These are phyloP conservation scores for Salvelinus fontinalis DNA, from an alignment of 2,113 vertebrate species.

Conservation along the genomic window DNA sequence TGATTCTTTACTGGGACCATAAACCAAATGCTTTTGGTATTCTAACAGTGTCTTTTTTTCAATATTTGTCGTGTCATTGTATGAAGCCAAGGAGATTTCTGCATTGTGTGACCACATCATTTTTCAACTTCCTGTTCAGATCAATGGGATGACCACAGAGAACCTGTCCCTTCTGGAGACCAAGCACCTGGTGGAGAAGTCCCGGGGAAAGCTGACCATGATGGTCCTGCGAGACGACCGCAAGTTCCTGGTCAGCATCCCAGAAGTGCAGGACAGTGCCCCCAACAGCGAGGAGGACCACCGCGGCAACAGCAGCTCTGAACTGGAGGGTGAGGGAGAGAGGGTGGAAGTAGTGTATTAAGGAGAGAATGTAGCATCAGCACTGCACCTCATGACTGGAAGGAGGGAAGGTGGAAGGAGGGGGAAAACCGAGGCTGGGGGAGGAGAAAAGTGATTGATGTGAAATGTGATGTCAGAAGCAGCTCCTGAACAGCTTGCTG, in stretches of 20 bases:
- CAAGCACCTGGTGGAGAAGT: conserved; percentile 86
- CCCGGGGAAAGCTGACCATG: conserved; percentile 86
- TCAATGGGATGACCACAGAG: conserved; percentile 90
- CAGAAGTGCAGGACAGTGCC: conserved; percentile 76
- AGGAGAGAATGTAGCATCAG: too few species aligned
- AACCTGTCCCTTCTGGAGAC: conserved; percentile 93
- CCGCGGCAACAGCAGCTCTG: conserved; percentile 77
- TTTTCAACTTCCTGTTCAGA: conserved; percentile 67
- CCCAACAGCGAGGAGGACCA: conserved; percentile 46
- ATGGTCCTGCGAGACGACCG: conserved; percentile 83
- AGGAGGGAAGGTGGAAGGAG: not conserved
- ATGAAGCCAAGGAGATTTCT: not conserved
- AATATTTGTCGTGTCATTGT: not conserved
- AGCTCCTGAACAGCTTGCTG: not conserved
- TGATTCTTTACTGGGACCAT: too few species aligned
- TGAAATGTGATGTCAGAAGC: not conserved
- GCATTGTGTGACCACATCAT: not conserved
- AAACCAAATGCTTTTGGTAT: not conserved
- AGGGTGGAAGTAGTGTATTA: too few species aligned
- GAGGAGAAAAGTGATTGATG: not conserved
- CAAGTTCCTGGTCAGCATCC: conserved; percentile 91
- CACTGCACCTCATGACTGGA: too few species aligned
- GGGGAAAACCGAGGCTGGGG: too few species aligned
- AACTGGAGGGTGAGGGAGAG: not conserved
- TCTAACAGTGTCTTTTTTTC: not conserved